These are phyloP conservation scores for Carcina quercana DNA, from an alignment of 2,888 invertebrate species.

Conservation along the genomic window DNA sequence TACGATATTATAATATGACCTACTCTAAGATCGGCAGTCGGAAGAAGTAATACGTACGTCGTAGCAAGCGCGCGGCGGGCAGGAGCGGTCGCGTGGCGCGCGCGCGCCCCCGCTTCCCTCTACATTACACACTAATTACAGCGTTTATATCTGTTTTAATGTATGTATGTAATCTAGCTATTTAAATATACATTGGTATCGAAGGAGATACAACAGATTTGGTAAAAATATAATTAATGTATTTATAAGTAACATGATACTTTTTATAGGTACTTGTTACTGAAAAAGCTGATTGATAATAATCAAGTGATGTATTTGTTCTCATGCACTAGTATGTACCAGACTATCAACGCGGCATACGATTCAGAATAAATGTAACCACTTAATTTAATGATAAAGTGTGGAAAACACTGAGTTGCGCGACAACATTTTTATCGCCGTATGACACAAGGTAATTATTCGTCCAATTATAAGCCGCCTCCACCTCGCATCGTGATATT, in stretches of 20 bases:
- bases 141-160: not conserved
- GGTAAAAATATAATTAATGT: no score
- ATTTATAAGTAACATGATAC: no score
- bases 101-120: slow-evolving; percentile 23
- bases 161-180: no score
- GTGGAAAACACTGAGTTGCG: slow-evolving; percentile 26
- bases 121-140: slow-evolving; percentile 24
- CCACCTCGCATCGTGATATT: slow-evolving; percentile 44
- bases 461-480: slow-evolving; percentile 52
- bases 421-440: slow-evolving; percentile 38
- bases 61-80: slow-evolving; percentile 5
- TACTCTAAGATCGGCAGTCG: no score
- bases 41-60: no score
- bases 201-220: no score
- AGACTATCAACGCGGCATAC: slow-evolving; percentile 4
- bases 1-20: no score
- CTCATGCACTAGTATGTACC: no score
- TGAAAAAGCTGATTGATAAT: no score
- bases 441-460: slow-evolving; percentile 54
- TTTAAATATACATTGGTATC: no score
- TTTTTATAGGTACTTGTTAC: not conserved
- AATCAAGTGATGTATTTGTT: not conserved
- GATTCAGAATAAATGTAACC: slow-evolving; percentile 7
- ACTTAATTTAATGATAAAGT: slow-evolving; percentile 33
- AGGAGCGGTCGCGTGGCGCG: slow-evolving; percentile 29